A percentile compares a stretch with the other conserved stretches of the same genome.
Evolutionary conservation across 2,113 vertebrate genomes (phyloP).

Genomic region (Gymnogyps californianus): DNA sequence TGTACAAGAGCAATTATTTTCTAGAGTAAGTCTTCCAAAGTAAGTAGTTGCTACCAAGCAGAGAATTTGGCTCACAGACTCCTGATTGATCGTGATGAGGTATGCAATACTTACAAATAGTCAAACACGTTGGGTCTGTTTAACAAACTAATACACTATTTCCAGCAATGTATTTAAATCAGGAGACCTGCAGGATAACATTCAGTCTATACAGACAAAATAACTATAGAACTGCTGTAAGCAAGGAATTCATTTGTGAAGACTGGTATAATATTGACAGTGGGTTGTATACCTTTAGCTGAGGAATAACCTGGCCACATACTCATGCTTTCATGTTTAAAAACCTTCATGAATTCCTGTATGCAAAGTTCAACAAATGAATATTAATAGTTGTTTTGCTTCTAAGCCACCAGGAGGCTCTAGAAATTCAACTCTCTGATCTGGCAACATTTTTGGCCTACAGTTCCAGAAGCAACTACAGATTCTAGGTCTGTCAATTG

Average conservation of each 20-base stretch:
- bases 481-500: neutral
- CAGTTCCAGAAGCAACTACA: neutral
- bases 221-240: neutral
- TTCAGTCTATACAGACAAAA: neutral
- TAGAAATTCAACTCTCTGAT: conserved; percentile 44
- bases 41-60: neutral
- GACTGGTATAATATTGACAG: neutral
- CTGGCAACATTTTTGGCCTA: neutral
- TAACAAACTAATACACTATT: neutral
- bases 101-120: neutral
- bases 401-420: conserved; percentile 71
- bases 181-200: neutral
- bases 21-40: neutral
- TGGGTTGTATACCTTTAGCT: neutral
- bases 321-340: neutral
- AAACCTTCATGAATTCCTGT: neutral
- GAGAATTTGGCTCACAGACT: neutral
- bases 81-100: neutral
- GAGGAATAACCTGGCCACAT: neutral
- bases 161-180: neutral
- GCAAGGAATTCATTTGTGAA: neutral
- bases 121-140: neutral
- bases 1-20: neutral
- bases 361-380: neutral
- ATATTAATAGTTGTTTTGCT: conserved; percentile 39